Evolutionary conservation across 2,113 vertebrate genomes (phyloP).

Genomic region (Syngnathoides biaculeatus): DNA sequence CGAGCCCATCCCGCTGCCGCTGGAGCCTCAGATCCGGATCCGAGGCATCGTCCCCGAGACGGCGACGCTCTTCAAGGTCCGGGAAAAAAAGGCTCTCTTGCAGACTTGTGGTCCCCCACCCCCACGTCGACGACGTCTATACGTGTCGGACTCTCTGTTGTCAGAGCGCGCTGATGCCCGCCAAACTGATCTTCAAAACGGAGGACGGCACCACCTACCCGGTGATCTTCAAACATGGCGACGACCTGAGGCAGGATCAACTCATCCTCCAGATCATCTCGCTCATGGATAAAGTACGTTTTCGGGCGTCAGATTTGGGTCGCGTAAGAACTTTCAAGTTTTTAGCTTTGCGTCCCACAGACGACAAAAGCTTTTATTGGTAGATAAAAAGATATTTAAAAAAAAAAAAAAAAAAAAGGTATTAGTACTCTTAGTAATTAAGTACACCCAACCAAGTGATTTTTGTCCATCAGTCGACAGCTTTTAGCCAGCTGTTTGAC

Average conservation of each 20-base stretch:
- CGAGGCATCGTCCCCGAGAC: slow-evolving; percentile 94
- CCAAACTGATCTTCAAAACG: slow-evolving; percentile 94
- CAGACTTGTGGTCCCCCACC: no score
- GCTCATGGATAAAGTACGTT: slow-evolving; percentile 93
- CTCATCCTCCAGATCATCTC: slow-evolving; percentile 99
- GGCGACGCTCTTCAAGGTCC: slow-evolving; percentile 95
- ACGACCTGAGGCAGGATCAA: slow-evolving; percentile 95
- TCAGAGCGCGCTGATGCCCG: slow-evolving; percentile 96
- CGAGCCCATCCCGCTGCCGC: slow-evolving; percentile 91
- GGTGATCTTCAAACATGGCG: slow-evolving; percentile 97
- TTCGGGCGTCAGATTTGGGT: neutral
- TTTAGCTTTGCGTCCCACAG: no score
- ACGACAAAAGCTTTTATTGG: no score
- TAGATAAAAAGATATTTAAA: no score
- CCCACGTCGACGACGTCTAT: no score
- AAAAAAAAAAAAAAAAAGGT: no score
- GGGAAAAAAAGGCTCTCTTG: neutral
- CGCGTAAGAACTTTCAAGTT: no score
- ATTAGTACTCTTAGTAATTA: no score
- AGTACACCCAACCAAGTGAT: no score
- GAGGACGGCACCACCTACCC: slow-evolving; percentile 92
- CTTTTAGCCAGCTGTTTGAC: no score
- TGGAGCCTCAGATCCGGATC: slow-evolving; percentile 94
- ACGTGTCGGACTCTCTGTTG: neutral
- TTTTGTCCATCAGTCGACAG: no score